Evolutionary conservation across 2,797 vertebrate species (phyloP), one percentile per base, ranked within the genome.

Genomic region (Manis javanica): DNA sequence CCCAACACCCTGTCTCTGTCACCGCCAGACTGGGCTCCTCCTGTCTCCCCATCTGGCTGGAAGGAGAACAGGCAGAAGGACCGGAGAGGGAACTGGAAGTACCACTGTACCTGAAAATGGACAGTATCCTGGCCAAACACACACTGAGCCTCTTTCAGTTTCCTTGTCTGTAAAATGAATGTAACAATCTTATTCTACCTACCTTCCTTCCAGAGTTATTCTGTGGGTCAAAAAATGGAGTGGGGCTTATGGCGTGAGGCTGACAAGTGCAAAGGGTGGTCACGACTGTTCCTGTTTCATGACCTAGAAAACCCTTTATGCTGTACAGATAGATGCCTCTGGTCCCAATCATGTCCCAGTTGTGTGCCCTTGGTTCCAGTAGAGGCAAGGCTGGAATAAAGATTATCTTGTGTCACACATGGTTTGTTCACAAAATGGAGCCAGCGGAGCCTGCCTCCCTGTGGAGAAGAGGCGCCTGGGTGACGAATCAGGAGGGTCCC

Each of bases 281-380:
- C 21, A 23, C n/a, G 16, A 59, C 1, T 2, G 29, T 29, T 9
- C 26, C 72, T 8, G 3, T 18, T 51, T 14, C 29, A 6, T 79
- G 34, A n/a, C 59, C 26, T 12, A 37, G 66, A 21, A 83, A 74
- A 82, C 53, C 21, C 49, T 51, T 2, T 29, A 9, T n/a, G 31
- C 19, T 51, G 21, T n/a, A 69, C 61, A 15, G 31, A 84, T 51
- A 71, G 53, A 12, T 26, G 12, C n/a, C 66, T 95, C 39, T 19
- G n/a, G 11, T n/a, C 72, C 59, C 8, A 15, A 1, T 51, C 59
- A 1, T 2, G 7, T 23, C 46, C 68, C 72, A 49, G 95, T 59
- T 92, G 83, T 87, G 68, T 51, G 42, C 75, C 94, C 37, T 86
- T 64, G 68, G 83, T 92, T 91, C 81, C 51, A 12, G 8, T 0